Evolutionary conservation across 2,888 invertebrate species (phyloP), one percentile per base, ranked within the genome.

Genomic region (Teleogryllus oceanicus): DNA sequence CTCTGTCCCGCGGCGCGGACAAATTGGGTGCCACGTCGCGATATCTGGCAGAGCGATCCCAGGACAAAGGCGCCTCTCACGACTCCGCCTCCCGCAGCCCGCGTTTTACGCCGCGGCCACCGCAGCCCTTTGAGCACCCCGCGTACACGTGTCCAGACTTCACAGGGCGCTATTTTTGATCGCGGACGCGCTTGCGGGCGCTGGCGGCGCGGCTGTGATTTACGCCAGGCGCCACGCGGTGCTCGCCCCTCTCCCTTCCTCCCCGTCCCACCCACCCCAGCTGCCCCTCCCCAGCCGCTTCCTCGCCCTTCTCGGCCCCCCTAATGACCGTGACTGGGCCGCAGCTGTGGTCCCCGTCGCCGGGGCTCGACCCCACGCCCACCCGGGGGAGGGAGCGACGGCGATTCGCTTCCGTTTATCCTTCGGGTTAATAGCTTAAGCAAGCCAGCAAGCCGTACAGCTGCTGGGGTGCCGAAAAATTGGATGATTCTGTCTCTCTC

Each of bases 311-410:
- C 62, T 62, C 13, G 13, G 62, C 5, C 62, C 62, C 62, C 62
- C 62, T 62, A 62, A 62, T 62, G 62, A 62, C 62, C 62, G 62
- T n/a, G n/a, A 62, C 62, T n/a, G 62, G 62, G 62, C n/a, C 62
- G 62, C 62, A 62, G 62, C 62, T 62, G 62, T 13, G 62, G n/a
- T 62, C 62, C 62, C 37, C 62, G 13, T n/a, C 62, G 62, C 62
- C 62, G 62, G 62, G 62, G 13, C 13, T 62, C 62, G 62, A 62
- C 62, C n/a, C 13, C 62, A 13, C 16, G 62, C 16, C 62, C 62
- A 62, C 62, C n/a, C 37, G 37, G 37, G 8, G 37, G 37, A 37
- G 37, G 37, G 37, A 37, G 37, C 37, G 37, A 8, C 37, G 8
- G 37, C 37, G 37, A 8, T 37, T 1, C 37, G 37, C 37, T 37